Evolutionary conservation across 2,888 invertebrate genomes (phyloP).

Genomic region (Plebejus anna): DNA sequence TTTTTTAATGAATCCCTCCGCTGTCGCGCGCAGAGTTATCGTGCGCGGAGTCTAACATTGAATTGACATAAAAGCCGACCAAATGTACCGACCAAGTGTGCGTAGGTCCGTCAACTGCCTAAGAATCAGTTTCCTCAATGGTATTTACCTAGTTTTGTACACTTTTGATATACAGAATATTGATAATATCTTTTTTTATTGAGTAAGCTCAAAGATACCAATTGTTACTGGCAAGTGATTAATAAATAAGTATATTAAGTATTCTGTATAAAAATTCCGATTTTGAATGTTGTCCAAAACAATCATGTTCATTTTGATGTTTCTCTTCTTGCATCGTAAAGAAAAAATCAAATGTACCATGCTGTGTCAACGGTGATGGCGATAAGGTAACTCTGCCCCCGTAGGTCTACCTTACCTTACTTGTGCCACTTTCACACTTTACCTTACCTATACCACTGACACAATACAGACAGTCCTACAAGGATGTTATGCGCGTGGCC

Average conservation of each 20-base stretch:
- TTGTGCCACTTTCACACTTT: conserved; percentile 36
- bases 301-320: conserved; percentile 74
- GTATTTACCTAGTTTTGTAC: too few species aligned
- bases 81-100: too few species aligned
- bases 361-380: conserved; percentile 96
- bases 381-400: conserved; percentile 87
- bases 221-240: too few species aligned
- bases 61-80: too few species aligned
- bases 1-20: too few species aligned
- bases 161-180: too few species aligned
- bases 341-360: conserved; percentile 96
- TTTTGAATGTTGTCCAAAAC: conserved; percentile 1
- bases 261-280: background rate
- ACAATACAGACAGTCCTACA: background rate
- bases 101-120: too few species aligned
- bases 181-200: too few species aligned
- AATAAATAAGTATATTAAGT: background rate
- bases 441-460: conserved; percentile 1
- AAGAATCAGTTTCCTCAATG: too few species aligned
- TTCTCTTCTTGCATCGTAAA: conserved; percentile 83
- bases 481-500: background rate
- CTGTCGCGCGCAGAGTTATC: too few species aligned
- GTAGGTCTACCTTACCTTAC: conserved; percentile 64
- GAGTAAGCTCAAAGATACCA: background rate
- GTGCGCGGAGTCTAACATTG: too few species aligned